Base-by-base conservation (phyloP, 2,797 vertebrate species). In the Pseudomugil gertrudae region DNA sequence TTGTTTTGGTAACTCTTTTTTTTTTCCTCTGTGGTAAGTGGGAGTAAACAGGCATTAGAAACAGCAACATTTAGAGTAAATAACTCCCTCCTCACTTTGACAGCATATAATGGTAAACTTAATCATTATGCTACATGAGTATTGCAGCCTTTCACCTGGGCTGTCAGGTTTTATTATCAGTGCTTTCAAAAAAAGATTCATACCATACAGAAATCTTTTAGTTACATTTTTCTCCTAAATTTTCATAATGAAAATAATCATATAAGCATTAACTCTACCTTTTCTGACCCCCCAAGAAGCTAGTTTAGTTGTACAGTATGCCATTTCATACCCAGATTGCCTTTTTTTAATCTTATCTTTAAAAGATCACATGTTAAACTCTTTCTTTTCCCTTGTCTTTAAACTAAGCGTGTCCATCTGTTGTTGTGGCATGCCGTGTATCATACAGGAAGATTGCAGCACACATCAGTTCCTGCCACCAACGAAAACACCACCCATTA, bases 401-500 rank as follows among this genome's bases (percentile, higher is more conserved):
- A 58, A 62, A 78, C 58, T 64, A 38, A 75, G 40, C 36, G 19
- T 26, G 63, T 59, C 72, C 77, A 77, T 86, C 21, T 87, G 83
- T 55, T 40, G 27, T 10, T 79, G 72, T 54, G 63, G 63, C 59
- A 53, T 64, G 71, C 59, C 64, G 55, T 69, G 74, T 74, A 74
- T 72, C 68, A 74, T 72, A 79, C 82, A 87, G 83, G 84, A 90
- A 86, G 77, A 63, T 87, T 72, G 82, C 84, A 78, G 83, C 63
- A 63, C 45, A 83, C 84, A 81, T 87, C 81, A 92, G 58, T 87
- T 91, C 90, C 89, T 91, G 79, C 87, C 50, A 77, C 58, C 74
- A 73, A 75, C 13, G 21, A 81, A 78, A 76, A 24, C n/a, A 48
- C 45, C 30, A 36, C 52, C 57, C 15, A 35, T 9, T 36, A 3